Evolutionary conservation across 2,888 invertebrate genomes (phyloP).

Genomic region (Platycheirus albimanus): DNA sequence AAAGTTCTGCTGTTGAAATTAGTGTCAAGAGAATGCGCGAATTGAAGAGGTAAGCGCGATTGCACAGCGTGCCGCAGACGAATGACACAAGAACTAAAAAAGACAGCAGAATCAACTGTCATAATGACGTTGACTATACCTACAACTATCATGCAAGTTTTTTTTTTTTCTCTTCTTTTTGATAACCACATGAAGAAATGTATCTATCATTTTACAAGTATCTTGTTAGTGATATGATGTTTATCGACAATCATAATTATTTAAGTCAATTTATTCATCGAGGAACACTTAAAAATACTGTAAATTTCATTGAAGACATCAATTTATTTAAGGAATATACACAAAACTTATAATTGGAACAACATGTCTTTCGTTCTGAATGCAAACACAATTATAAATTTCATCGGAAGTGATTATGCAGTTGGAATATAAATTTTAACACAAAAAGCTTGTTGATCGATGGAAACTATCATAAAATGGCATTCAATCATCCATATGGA

Average conservation of each 20-base stretch:
- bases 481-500: slow-evolving; percentile 6
- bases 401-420: slow-evolving; percentile 44
- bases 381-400: slow-evolving; percentile 25
- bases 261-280: neutral
- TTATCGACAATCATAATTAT: neutral
- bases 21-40: slow-evolving; percentile 70
- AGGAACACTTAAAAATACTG: neutral
- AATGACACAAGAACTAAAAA: neutral
- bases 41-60: slow-evolving; percentile 23
- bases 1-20: slow-evolving; percentile 37
- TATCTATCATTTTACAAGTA: neutral
- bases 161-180: too few species aligned
- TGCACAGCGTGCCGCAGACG: neutral
- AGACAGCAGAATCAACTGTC: neutral
- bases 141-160: neutral
- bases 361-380: slow-evolving; percentile 23
- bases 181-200: slow-evolving; percentile 8
- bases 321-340: slow-evolving; percentile 18
- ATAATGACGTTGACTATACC: neutral
- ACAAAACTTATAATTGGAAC: slow-evolving; percentile 47
- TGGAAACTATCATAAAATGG: slow-evolving; percentile 3
- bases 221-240: neutral
- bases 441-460: slow-evolving; percentile 7
- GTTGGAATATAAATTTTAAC: slow-evolving; percentile 46
- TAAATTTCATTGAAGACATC: slow-evolving; percentile 5